Evolutionary conservation across 2,888 invertebrate species (phyloP).

Genomic region (Adelphocoris suturalis): DNA sequence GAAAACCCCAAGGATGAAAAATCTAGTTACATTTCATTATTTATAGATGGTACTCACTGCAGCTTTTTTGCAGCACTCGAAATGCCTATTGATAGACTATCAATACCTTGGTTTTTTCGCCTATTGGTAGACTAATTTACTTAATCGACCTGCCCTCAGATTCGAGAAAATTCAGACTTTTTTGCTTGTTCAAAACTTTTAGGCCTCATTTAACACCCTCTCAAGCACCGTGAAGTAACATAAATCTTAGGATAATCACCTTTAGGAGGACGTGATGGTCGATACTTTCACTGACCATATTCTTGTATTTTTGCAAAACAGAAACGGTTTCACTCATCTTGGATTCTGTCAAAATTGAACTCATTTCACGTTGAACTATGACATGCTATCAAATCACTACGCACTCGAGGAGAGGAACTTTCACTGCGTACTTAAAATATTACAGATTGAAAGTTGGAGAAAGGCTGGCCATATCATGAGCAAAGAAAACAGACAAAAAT

Average conservation of each 20-base stretch:
- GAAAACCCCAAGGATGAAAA: background rate
- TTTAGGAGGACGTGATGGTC: constrained; percentile 63
- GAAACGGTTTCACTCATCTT: constrained; percentile 59
- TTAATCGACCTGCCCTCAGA: no score
- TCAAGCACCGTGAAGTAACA: no score
- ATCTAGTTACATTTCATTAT: background rate
- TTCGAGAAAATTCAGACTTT: no score
- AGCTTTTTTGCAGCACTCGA: no score
- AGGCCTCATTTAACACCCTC: no score
- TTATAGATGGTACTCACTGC: background rate
- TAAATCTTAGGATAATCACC: background rate
- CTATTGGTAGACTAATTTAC: no score
- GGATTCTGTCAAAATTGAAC: background rate
- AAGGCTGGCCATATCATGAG: background rate
- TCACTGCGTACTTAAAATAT: background rate
- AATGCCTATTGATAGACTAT: no score
- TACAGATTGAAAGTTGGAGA: background rate
- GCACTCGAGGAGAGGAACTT: background rate
- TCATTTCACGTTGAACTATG: background rate
- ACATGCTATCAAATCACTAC: no score
- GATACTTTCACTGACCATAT: constrained; percentile 47
- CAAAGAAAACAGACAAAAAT: background rate
- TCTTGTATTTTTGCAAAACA: constrained; percentile 62
- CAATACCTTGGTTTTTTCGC: no score
- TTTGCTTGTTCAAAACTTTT: no score